A percentile compares a stretch with the other conserved stretches of the same genome.
Conservation (phyloP, 2,113 vertebrate species). For the Terrapene triunguis region DNA sequence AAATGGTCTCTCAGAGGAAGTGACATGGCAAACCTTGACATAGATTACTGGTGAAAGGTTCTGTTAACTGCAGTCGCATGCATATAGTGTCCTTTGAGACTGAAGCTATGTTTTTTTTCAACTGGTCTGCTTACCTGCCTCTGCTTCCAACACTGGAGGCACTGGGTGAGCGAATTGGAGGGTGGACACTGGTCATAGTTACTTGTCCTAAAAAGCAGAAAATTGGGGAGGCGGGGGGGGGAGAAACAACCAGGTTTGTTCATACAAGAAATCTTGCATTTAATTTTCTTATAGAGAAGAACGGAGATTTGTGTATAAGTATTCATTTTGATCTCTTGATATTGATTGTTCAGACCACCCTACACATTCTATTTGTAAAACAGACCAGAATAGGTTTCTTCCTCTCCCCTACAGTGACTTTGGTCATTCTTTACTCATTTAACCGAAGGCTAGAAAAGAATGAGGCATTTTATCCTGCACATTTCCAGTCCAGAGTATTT, state of each 20-base stretch:
- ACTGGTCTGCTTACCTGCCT: conserved; percentile 79
- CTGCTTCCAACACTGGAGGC: conserved; percentile 87
- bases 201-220: conserved; percentile 73
- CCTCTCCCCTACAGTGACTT: background rate
- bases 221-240: background rate
- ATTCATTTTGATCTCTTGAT: background rate
- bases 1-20: background rate
- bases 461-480: background rate
- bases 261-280: background rate
- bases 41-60: background rate
- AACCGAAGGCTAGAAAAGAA: background rate
- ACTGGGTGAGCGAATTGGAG: conserved; percentile 84
- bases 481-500: background rate
- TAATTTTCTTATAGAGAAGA: background rate
- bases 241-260: background rate
- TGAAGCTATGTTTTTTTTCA: background rate
- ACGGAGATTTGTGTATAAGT: accelerated
- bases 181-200: conserved; percentile 78
- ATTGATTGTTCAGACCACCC: background rate
- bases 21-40: background rate
- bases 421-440: background rate
- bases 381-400: background rate
- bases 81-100: background rate
- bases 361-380: background rate
- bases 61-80: background rate